A percentile compares a stretch with the other conserved stretches of the same genome.
Conservation (phyloP, 2,888 invertebrate species). For the Amblyjoppa proteus region DNA sequence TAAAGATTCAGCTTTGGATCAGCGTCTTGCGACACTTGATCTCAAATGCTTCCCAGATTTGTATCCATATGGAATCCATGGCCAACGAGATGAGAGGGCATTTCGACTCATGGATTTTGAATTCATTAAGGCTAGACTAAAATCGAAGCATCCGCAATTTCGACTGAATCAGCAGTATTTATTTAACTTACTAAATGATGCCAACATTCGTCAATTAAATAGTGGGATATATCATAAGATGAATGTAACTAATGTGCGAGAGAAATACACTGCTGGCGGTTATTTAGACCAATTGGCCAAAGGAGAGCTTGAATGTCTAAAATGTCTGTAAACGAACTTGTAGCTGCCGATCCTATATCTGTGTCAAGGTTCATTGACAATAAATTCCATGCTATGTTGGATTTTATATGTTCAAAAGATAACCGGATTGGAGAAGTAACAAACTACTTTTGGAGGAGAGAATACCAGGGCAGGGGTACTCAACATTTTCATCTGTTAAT, state of each 20-base stretch:
- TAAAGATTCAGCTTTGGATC: slow-evolving; percentile 58
- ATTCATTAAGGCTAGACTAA: slow-evolving; percentile 69
- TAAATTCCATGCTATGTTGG: slow-evolving; percentile 76
- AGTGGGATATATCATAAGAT: too few relatives aligned
- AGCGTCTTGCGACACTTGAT: too few relatives aligned
- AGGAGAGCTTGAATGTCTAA: slow-evolving; percentile 40
- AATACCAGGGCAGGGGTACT: slow-evolving; percentile 62
- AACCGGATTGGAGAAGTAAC: slow-evolving; percentile 71
- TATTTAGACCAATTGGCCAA: too few relatives aligned
- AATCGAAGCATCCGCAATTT: slow-evolving; percentile 71
- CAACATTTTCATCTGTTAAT: slow-evolving; percentile 72
- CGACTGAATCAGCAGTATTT: slow-evolving; percentile 69
- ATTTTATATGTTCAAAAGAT: slow-evolving; percentile 73
- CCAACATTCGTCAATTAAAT: too few relatives aligned
- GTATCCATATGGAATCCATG: slow-evolving; percentile 21
- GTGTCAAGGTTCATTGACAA: slow-evolving; percentile 77
- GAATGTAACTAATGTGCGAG: too few relatives aligned
- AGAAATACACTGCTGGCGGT: too few relatives aligned
- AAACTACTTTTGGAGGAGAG: slow-evolving; percentile 71
- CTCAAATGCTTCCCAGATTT: slow-evolving; percentile 39
- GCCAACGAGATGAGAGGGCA: slow-evolving; percentile 65
- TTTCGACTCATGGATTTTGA: slow-evolving; percentile 64
- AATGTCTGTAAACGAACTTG: slow-evolving; percentile 72
- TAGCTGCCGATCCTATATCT: slow-evolving; percentile 77
- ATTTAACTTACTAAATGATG: slow-evolving; percentile 71